phyloP scores from a whole-genome alignment of 1,140 invertebrate genomes.

The Venturia canescens region DNA sequence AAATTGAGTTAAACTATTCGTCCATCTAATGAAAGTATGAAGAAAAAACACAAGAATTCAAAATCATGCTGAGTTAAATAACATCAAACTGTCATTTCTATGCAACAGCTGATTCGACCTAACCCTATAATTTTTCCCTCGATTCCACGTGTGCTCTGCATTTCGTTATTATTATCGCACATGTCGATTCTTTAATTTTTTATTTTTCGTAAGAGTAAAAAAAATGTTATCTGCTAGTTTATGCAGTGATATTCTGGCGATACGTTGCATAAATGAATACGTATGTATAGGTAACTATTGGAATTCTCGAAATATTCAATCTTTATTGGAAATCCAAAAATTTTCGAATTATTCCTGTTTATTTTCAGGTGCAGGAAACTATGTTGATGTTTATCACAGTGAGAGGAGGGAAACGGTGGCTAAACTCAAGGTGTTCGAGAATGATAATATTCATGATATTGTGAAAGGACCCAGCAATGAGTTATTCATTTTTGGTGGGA shows the following conservation, averaged over 20 bases:
- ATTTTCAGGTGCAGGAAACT: slow-evolving; percentile 76
- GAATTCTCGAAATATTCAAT: slow-evolving; percentile 32
- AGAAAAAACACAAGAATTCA: too few species aligned
- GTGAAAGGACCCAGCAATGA: slow-evolving; percentile 61
- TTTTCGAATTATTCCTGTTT: slow-evolving; percentile 34
- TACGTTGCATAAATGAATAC: slow-evolving; percentile 68
- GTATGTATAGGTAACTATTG: slow-evolving; percentile 72
- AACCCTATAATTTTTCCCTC: not conserved
- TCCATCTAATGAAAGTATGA: too few species aligned
- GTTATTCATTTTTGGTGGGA: slow-evolving; percentile 76
- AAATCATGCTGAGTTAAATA: not conserved
- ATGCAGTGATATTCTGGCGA: slow-evolving; percentile 74
- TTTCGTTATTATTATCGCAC: not conserved
- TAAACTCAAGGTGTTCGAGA: slow-evolving; percentile 70
- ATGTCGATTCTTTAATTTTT: not conserved
- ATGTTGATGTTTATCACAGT: slow-evolving; percentile 68
- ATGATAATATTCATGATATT: slow-evolving; percentile 77
- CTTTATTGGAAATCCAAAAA: not conserved
- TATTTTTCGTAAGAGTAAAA: not conserved
- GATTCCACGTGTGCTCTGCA: not conserved
- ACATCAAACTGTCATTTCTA: not conserved
- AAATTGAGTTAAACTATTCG: too few species aligned
- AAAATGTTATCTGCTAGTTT: slow-evolving; percentile 64
- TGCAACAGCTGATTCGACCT: slow-evolving; percentile 17
- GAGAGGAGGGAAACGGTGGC: slow-evolving; percentile 60